Base-by-base conservation (phyloP, 2,113 vertebrate genomes). In the Cottus gobio region DNA sequence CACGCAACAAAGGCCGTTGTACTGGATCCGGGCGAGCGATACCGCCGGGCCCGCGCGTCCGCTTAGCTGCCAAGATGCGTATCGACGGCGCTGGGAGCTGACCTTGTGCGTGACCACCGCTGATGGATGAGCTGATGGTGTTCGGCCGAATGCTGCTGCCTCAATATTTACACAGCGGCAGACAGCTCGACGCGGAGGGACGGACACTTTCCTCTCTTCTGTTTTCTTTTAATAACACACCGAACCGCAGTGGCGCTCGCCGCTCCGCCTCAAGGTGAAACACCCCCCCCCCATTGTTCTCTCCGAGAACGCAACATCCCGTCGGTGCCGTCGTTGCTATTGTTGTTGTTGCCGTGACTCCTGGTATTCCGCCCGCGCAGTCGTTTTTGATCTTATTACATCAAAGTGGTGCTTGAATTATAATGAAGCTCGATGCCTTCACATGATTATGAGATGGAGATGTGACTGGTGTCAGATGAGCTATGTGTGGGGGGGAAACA, bases 381-480 rank as follows among this genome's bases (percentile, higher is more conserved):
- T 31, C 7, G 73, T 87, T 92, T 92, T 91, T 88, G 86, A 91
- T 92, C 80, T 87, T n/a, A 81, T 90, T 77, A 85, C 85, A 87
- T 90, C 84, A 91, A 91, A 91, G 80, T 28, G 37, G 70, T 10
- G 24, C 75, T 85, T 44, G 72, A 80, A 83, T 92, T 77, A 82
- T 80, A 88, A 88, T 71, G 77, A 48, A 84, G 84, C n/a, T n/a
- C 66, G 58, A 74, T 37, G 75, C 87, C 86, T 67, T 39, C 72
- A 68, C 75, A 8, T 85, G 82, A 90, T 89, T 82, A 86, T 63
- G 77, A 85, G 82, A 83, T n/a, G 67, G 68, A 63, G 75, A 88
- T 72, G 71, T 64, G 74, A 82, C 70, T 31, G 58, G 44, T 85
- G 85, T 82, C 74, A 83, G 80, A 82, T 50, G 68, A 80, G 65